Conservation (phyloP, 2,888 invertebrate genomes). For the Rhagonycha fulva region DNA sequence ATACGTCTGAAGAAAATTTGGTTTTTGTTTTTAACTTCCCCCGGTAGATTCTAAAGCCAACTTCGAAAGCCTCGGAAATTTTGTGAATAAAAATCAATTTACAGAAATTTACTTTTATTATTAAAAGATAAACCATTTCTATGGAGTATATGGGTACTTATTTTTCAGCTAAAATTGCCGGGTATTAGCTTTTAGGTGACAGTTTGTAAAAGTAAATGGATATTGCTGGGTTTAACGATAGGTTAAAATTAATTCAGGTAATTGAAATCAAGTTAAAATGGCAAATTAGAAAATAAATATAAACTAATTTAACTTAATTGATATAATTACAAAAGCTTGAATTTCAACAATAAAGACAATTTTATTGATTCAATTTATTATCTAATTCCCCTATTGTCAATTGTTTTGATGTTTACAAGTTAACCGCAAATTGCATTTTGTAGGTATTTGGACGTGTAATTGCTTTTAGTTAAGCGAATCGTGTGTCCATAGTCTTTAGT, state of each 20-base stretch:
- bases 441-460: conserved; percentile 27
- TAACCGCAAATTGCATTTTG: conserved; percentile 18
- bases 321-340: not conserved
- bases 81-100: too few relatives aligned
- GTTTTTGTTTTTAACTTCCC: too few relatives aligned
- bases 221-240: not conserved
- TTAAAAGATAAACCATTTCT: too few relatives aligned
- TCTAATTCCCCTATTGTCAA: not conserved
- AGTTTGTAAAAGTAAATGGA: not conserved
- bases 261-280: not conserved
- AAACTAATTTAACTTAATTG: not conserved
- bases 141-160: not conserved
- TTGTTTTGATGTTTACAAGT: conserved; percentile 4
- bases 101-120: too few relatives aligned
- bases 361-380: not conserved
- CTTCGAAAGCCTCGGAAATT: too few relatives aligned
- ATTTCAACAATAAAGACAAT: not conserved
- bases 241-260: not conserved
- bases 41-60: too few relatives aligned
- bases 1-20: too few relatives aligned
- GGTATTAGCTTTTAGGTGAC: not conserved
- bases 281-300: not conserved
- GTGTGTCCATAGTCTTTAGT: conserved; percentile 24
- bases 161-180: not conserved
- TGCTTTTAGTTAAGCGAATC: conserved; percentile 29